Evolutionary conservation across 35 echinoderm and acorn worm species (phyloP).

Genomic region (Holothuria glaberrima): DNA sequence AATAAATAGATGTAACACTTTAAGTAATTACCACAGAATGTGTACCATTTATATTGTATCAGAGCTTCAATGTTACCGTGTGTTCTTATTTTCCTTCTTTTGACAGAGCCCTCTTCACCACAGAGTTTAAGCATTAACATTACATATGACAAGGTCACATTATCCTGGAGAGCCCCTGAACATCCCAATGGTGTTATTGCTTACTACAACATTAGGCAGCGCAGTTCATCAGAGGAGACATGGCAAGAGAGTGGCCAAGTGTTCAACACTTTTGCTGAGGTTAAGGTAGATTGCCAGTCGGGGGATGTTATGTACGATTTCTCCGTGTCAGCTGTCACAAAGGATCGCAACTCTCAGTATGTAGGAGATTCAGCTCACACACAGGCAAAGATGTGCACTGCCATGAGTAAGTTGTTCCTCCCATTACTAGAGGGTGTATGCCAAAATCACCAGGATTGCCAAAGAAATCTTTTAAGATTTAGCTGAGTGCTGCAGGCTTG

Average conservation of each 20-base stretch:
- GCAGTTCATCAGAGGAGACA: not conserved
- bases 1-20: no score
- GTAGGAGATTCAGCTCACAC: not conserved
- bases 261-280: not conserved
- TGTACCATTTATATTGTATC: no score
- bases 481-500: no score
- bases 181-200: conserved; percentile 4
- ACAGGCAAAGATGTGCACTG: not conserved
- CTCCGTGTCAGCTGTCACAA: not conserved
- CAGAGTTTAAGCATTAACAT: no score
- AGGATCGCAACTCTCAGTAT: not conserved
- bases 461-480: no score
- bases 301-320: not conserved
- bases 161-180: not conserved
- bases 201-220: not conserved
- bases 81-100: no score
- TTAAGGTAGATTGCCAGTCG: not conserved
- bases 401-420: conserved; percentile 2
- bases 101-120: no score
- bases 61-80: no score
- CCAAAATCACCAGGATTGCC: no score
- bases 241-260: not conserved
- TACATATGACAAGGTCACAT: not conserved
- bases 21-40: no score
- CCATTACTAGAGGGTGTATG: not conserved